Percentiles rank a stretch among this genome's conserved stretches.
These are phyloP conservation scores for Gavia stellata DNA, from an alignment of 2,113 vertebrate species.

Conservation along the genomic window DNA sequence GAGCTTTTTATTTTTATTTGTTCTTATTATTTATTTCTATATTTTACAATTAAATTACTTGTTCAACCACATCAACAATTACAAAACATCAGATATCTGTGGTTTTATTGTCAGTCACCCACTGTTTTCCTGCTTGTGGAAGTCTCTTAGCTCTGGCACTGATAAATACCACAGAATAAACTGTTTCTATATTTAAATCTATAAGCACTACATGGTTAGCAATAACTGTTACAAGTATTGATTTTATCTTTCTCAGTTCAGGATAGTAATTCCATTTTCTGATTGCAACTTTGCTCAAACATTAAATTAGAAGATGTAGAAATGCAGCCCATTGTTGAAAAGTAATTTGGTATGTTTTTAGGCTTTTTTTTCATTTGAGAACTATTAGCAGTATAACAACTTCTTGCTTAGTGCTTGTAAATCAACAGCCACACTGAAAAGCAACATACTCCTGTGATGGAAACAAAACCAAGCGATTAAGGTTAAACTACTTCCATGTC, in stretches of 20 bases:
- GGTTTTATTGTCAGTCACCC: constrained; percentile 50
- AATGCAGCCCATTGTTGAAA: background rate
- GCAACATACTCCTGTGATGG: background rate
- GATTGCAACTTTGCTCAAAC: constrained; percentile 55
- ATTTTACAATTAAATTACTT: constrained; percentile 38
- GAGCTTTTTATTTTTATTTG: constrained; percentile 1
- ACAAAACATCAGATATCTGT: constrained; percentile 25
- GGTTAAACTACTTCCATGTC: background rate
- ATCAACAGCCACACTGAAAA: background rate
- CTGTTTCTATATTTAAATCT: constrained; percentile 66
- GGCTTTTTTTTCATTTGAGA: background rate
- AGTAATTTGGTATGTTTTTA: background rate
- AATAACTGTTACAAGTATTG: constrained; percentile 65
- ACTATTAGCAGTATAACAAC: background rate
- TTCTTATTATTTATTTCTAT: background rate
- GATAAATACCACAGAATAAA: constrained; percentile 56
- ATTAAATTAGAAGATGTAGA: constrained; percentile 49
- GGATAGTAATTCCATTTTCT: constrained; percentile 52
- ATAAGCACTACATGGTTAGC: constrained; percentile 49
- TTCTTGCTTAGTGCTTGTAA: background rate
- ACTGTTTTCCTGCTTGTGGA: constrained; percentile 46
- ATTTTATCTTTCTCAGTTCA: constrained; percentile 57
- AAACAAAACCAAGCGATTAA: background rate
- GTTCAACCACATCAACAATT: constrained; percentile 39
- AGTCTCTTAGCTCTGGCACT: constrained; percentile 48